These are phyloP conservation scores for Tanytarsus gracilentus DNA, from an alignment of 2,888 invertebrate genomes.

Conservation along the genomic window DNA sequence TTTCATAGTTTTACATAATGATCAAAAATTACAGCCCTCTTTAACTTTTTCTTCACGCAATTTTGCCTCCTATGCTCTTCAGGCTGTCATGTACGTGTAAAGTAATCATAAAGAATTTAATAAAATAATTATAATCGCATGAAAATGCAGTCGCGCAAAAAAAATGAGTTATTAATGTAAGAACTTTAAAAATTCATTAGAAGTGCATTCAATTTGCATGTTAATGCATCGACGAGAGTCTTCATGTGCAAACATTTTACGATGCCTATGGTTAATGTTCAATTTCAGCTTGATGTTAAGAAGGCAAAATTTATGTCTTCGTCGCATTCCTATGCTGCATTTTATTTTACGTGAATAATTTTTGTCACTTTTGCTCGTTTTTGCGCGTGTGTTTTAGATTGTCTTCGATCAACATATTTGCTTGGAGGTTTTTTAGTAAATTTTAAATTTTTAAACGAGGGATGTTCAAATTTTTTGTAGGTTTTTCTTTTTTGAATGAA, in stretches of 20 bases:
- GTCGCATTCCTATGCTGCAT: background rate
- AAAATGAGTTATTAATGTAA: conserved; percentile 17
- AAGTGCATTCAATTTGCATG: conserved; percentile 15
- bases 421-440: background rate
- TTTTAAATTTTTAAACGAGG: background rate
- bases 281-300: background rate
- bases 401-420: background rate
- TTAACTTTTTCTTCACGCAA: no score
- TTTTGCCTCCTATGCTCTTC: background rate
- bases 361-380: conserved; percentile 12
- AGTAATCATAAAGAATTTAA: conserved; percentile 27
- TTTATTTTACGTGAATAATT: conserved; percentile 8
- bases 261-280: no score
- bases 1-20: no score
- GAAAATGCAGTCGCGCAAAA: background rate
- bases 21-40: background rate
- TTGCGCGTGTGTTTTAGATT: conserved; percentile 12
- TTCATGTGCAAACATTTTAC: background rate
- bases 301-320: no score
- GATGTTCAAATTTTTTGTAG: background rate
- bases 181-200: conserved; percentile 26
- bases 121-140: conserved; percentile 11
- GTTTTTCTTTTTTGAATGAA: no score
- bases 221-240: background rate
- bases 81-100: conserved; percentile 18